A percentile compares a stretch with the other conserved stretches of the same genome.
Conservation (phyloP, 2,113 vertebrate genomes). For the cat (Felis catus) region DNA sequence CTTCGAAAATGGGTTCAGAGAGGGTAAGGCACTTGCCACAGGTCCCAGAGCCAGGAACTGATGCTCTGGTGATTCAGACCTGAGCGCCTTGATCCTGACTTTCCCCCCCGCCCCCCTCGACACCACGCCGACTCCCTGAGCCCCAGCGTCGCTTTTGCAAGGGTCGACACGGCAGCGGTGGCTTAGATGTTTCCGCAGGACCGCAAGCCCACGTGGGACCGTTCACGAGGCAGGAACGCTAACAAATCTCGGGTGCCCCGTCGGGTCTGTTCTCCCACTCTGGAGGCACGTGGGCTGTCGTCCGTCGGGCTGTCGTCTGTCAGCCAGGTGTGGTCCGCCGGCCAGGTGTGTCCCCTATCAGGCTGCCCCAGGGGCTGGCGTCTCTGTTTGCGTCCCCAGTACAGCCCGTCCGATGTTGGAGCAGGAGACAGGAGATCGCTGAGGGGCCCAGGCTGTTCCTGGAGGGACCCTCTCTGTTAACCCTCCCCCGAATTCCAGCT, state of each 20-base stretch:
- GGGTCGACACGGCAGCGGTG: accelerated
- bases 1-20: not conserved
- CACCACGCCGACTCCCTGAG: accelerated
- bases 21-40: not conserved
- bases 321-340: no score
- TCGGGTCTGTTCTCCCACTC: accelerated
- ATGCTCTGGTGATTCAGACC: not conserved
- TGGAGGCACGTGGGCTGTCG: accelerated
- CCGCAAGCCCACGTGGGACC: not conserved
- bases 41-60: constrained; percentile 39
- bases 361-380: accelerated
- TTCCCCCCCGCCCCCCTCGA: accelerated
- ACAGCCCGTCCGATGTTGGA: accelerated
- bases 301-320: not conserved
- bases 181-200: not conserved
- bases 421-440: no score
- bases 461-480: not conserved
- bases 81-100: not conserved
- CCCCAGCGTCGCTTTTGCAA: not conserved
- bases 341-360: not conserved
- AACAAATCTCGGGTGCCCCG: not conserved
- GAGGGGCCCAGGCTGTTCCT: not conserved
- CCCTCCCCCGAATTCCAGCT: not conserved
- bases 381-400: accelerated
- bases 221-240: accelerated